Evolutionary conservation across 2,888 invertebrate genomes (phyloP).

Genomic region (Brenthis daphne): DNA sequence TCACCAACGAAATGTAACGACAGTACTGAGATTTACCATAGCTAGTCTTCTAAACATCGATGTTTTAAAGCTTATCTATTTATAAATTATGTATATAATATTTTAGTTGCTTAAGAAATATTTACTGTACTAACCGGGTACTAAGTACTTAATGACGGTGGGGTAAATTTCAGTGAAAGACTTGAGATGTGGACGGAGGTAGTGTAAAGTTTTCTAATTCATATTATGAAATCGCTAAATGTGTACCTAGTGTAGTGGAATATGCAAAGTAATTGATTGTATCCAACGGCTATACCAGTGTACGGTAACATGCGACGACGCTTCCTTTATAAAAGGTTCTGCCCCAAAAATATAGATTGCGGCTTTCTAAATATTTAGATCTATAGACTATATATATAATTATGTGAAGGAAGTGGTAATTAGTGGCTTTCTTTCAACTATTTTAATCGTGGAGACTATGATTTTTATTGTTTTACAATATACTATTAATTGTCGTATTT

Average conservation of each 20-base stretch:
- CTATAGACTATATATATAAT: no score
- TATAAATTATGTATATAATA: constrained; percentile 7
- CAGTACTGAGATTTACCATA: constrained; percentile 31
- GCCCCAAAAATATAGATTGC: no score
- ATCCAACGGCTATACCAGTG: no score
- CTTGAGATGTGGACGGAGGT: not conserved
- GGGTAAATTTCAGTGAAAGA: not conserved
- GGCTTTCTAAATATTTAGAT: no score
- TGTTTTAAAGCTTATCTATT: constrained; percentile 8
- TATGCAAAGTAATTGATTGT: not conserved
- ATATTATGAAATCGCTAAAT: not conserved
- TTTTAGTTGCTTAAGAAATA: constrained; percentile 6
- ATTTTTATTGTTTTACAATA: no score
- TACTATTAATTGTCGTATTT: no score
- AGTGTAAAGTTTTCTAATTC: not conserved
- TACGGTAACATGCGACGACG: no score
- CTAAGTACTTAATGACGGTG: constrained; percentile 7
- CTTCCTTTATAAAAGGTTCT: no score
- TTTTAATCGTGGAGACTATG: no score
- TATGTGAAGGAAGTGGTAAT: no score
- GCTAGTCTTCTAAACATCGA: constrained; percentile 16
- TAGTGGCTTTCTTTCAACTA: no score
- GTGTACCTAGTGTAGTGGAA: not conserved
- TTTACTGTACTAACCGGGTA: not conserved
- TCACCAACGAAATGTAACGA: constrained; percentile 70